phyloP scores from a whole-genome alignment of 1,140 invertebrate species.

The Acromyrmex heyeri region DNA sequence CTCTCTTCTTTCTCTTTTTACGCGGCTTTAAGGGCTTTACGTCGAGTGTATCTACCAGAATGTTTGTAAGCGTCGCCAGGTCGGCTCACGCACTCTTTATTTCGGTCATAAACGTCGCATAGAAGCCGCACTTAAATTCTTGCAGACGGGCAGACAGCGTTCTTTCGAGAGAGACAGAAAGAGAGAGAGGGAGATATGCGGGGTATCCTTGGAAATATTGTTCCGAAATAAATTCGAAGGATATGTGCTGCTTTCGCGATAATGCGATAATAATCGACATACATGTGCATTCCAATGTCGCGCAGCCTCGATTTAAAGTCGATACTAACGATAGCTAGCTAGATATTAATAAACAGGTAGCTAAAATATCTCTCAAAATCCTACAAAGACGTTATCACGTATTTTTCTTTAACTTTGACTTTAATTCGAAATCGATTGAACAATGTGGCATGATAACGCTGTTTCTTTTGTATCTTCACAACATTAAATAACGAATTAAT shows the following conservation, averaged over 20 bases:
- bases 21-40: constrained; percentile 11
- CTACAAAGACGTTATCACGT: neutral
- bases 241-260: constrained; percentile 35
- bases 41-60: constrained; percentile 20
- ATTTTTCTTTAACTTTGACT: neutral
- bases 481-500: neutral
- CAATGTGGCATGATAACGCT: neutral
- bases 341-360: constrained; percentile 11
- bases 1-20: constrained; percentile 17
- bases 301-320: constrained; percentile 44
- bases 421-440: neutral
- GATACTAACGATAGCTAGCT: constrained; percentile 16
- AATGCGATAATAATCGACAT: constrained; percentile 25
- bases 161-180: neutral
- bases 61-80: constrained; percentile 10
- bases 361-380: neutral
- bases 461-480: neutral
- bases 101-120: constrained; percentile 46
- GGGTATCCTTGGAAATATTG: constrained; percentile 34
- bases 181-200: neutral
- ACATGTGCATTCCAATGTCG: constrained; percentile 22
- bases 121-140: constrained; percentile 33
- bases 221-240: constrained; percentile 56
- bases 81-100: constrained; percentile 31
- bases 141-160: neutral